Evolutionary conservation across 2,113 vertebrate genomes (phyloP).

Genomic region (Heterochromis multidens): DNA sequence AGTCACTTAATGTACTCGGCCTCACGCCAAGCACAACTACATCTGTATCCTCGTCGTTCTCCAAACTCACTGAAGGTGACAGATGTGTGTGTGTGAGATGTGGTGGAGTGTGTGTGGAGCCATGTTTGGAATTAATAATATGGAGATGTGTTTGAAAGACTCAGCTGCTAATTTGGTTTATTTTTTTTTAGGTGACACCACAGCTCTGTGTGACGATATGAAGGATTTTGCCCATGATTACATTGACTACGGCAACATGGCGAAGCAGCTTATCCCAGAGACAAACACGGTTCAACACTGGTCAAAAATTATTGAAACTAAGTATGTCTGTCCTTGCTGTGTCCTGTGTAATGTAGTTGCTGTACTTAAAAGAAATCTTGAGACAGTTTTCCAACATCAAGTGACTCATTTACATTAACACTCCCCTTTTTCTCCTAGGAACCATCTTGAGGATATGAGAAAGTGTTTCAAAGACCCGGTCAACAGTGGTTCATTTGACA

Average conservation of each 20-base stretch:
- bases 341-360: neutral
- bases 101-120: neutral
- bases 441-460: conserved; percentile 79
- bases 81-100: neutral
- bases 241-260: conserved; percentile 77
- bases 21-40: conserved; percentile 79
- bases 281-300: conserved; percentile 81
- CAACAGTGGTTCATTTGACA: conserved; percentile 72
- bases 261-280: conserved; percentile 77
- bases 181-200: conserved; percentile 69
- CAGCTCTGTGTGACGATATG: conserved; percentile 76
- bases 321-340: conserved; percentile 43
- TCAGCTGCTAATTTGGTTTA: neutral
- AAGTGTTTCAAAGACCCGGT: conserved; percentile 72
- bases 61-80: conserved; percentile 80
- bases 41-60: conserved; percentile 79
- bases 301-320: conserved; percentile 82
- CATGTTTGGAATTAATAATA: neutral
- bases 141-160: neutral
- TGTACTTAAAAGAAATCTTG: neutral
- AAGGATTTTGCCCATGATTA: conserved; percentile 79
- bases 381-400: neutral
- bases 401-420: neutral
- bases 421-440: conserved; percentile 48
- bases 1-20: conserved; percentile 75